These are phyloP conservation scores for Montipora capricornis DNA, from an alignment of 64 coral and sea anemone genomes.

Conservation along the genomic window DNA sequence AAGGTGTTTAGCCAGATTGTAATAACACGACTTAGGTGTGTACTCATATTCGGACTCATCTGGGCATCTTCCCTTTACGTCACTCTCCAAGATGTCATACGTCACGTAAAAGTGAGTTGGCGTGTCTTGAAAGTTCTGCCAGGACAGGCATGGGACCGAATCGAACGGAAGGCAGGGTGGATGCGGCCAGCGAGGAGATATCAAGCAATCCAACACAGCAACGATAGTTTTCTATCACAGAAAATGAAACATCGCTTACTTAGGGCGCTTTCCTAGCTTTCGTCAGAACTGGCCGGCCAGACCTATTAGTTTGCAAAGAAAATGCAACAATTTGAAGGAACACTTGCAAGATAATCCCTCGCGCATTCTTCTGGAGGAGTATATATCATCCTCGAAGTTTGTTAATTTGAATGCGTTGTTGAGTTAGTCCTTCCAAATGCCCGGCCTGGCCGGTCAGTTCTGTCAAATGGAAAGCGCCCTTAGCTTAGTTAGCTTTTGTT, in stretches of 20 bases:
- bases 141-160: constrained; percentile 35
- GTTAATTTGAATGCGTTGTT: no score
- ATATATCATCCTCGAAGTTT: no score
- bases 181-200: constrained; percentile 68
- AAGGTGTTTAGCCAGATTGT: constrained; percentile 46
- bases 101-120: constrained; percentile 68
- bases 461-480: no score
- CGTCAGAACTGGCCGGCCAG: no score
- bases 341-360: no score
- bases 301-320: no score
- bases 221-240: constrained; percentile 60
- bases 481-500: no score
- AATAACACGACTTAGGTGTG: constrained; percentile 48
- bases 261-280: no score
- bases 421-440: no score
- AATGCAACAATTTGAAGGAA: no score
- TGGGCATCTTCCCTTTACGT: constrained; percentile 34
- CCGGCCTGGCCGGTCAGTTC: no score
- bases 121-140: constrained; percentile 53
- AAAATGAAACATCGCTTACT: neutral
- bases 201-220: constrained; percentile 50
- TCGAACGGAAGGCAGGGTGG: constrained; percentile 54
- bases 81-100: constrained; percentile 60
- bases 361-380: no score
- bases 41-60: constrained; percentile 44